These are phyloP conservation scores for Torymus tubicola DNA, from an alignment of 2,888 invertebrate genomes.

Conservation along the genomic window DNA sequence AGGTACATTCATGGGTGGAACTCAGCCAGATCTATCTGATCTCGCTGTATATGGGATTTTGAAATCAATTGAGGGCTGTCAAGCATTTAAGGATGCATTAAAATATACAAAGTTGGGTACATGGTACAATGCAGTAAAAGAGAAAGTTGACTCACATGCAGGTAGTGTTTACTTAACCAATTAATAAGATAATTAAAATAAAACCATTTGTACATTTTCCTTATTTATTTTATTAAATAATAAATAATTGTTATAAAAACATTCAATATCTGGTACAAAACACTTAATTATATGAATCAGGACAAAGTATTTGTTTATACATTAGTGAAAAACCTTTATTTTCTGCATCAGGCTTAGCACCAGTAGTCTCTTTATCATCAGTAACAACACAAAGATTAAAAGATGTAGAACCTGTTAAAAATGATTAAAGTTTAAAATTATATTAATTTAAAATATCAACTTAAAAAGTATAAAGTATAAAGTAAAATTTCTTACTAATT, in stretches of 20 bases:
- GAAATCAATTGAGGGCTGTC: constrained; percentile 94
- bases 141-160: constrained; percentile 79
- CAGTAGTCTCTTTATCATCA: constrained; percentile 79
- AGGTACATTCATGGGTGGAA: constrained; percentile 90
- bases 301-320: constrained; percentile 84
- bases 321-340: constrained; percentile 86
- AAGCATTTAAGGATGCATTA: constrained; percentile 89
- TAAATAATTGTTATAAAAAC: constrained; percentile 51
- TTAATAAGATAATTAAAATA: constrained; percentile 49
- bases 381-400: constrained; percentile 87
- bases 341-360: constrained; percentile 79
- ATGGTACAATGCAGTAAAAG: constrained; percentile 89
- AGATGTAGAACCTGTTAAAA: constrained; percentile 81
- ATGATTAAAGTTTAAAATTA: constrained; percentile 9
- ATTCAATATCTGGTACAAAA: constrained; percentile 43
- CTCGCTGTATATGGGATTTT: constrained; percentile 93
- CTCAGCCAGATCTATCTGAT: constrained; percentile 93
- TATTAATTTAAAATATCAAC: constrained; percentile 1
- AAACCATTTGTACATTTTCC: constrained; percentile 45
- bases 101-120: constrained; percentile 84
- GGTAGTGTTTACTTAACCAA: constrained; percentile 76
- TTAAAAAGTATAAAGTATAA: constrained; percentile 59
- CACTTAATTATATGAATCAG: constrained; percentile 58
- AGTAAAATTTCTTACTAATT: constrained; percentile 77
- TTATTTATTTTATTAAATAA: constrained; percentile 52